A percentile compares a stretch with the other conserved stretches of the same genome.
phyloP scores from a whole-genome alignment of 2,113 vertebrate genomes.

The Callorhinus ursinus region DNA sequence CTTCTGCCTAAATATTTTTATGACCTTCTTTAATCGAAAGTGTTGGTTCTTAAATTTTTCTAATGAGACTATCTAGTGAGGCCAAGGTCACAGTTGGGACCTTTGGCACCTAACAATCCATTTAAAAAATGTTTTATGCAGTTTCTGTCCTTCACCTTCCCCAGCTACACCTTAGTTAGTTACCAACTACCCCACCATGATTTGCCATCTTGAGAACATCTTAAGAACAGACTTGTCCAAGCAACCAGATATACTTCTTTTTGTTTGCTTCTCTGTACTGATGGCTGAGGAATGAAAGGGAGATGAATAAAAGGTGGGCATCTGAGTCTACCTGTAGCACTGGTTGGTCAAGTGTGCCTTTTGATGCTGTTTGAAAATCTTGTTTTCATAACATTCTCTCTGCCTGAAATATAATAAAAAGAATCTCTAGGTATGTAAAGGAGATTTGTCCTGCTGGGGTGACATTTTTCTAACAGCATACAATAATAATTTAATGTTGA shows the following conservation, averaged over 20 bases:
- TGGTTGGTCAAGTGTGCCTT: neutral
- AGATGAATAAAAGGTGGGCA: neutral
- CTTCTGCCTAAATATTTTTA: neutral
- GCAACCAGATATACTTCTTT: neutral
- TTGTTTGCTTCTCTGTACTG: neutral
- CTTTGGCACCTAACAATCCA: neutral
- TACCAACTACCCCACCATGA: no score
- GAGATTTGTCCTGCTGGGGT: neutral
- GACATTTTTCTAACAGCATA: neutral
- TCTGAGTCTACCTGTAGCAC: neutral
- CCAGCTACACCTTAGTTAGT: neutral
- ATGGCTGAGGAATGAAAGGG: neutral
- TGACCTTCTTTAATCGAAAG: neutral
- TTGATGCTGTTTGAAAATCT: neutral
- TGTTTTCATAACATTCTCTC: neutral
- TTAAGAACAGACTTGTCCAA: neutral
- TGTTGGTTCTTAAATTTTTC: neutral
- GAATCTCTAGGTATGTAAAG: neutral
- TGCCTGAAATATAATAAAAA: neutral
- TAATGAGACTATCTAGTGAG: neutral
- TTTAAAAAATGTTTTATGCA: neutral
- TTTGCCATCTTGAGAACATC: neutral
- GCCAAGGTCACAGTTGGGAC: neutral
- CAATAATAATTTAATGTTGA: neutral
- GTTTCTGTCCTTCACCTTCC: neutral